Evolutionary conservation across 2,113 vertebrate species (phyloP), one percentile per base, ranked within the genome.

Genomic region (Serinus canaria): DNA sequence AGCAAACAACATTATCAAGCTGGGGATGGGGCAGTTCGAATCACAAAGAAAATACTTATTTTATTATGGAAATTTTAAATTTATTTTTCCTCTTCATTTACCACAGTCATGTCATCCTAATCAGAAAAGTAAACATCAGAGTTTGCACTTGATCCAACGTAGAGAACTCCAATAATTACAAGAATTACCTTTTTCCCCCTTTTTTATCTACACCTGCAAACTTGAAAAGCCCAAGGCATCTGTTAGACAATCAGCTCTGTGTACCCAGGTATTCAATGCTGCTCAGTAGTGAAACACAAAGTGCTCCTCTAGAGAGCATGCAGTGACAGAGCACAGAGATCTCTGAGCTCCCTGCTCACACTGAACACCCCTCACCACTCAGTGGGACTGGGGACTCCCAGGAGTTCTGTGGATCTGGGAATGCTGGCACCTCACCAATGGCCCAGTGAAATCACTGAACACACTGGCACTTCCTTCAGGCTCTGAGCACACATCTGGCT

Each of bases 1-100:
- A 58, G 87, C 95, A 97, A 97, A 97, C 96, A 98, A 93, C 92
- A 94, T 97, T 85, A 96, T 93, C 82, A 96, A 89, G 66, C 82
- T 96, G 82, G 30, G 67, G 58, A 95, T 55, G 23, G 74, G 53
- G 78, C 83, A 87, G 79, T 55, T 82, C 69, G 43, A 83, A 96
- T 96, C 87, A 94, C 72, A 97, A 92, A 94, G 74, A 94, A 93
- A 89, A 98, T 52, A 96, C 77, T 88, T 91, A 94, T 89, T 92
- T 63, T 90, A 59, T 50, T 79, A 78, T 7, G 27, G 15, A 82
- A 15, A 21, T 44, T 47, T 69, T 4, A 0, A 9, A 23, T 35
- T 95, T 93, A 82, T 96, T 96, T 95, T 95, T 97, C 79, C 85
- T 94, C 87, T 95, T 95, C 85, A 93, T 96, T 97, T 88, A 93